Evolutionary conservation across 1,140 invertebrate species (phyloP), one percentile per base, ranked within the genome.

Genomic region (Drosophila watanabei): DNA sequence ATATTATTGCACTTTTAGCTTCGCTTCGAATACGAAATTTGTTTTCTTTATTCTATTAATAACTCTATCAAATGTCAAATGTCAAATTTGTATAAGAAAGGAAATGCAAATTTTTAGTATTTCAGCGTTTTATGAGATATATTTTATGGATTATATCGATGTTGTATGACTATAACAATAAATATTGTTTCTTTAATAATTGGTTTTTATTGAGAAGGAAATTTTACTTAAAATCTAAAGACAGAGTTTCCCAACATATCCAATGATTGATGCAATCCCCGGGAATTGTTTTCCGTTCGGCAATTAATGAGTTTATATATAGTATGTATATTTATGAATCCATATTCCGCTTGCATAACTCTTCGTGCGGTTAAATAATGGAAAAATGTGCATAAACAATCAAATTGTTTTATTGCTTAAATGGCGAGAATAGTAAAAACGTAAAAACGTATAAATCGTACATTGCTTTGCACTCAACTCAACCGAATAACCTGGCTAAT

Each of bases 391-490:
- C 80, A 72, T 63, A 69, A 78, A 68, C 48, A 48, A 79, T 89
- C 68, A 84, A 82, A 82, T 61, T 60, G 43, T 73, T 87, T 88
- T 80, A 88, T 69, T 51, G 57, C 64, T 24, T 54, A 56, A 82
- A 70, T 65, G 66, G 80, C 66, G 51, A 80, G 75, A 88, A 79
- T 81, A 79, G 43, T 77, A 46, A 64, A 60, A 62, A 70, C 46
- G 39, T 72, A 28, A 58, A 57, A 41, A 70, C 46, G 39, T 72
- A 28, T 52, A 57, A 41, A 61, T 72, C 49, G 62, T 68, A 89
- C 75, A 90, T 81, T 79, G 86, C 75, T 72, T 75, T 72, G 81
- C 85, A 89, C 85, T 89, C 82, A 82, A 81, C 86, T 79, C 80
- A 85, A 59, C 69, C 79, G 63, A 76, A 79, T 89, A 85, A 81